Evolutionary conservation across 2,113 vertebrate species (phyloP).

Genomic region (Poecilia latipinna): DNA sequence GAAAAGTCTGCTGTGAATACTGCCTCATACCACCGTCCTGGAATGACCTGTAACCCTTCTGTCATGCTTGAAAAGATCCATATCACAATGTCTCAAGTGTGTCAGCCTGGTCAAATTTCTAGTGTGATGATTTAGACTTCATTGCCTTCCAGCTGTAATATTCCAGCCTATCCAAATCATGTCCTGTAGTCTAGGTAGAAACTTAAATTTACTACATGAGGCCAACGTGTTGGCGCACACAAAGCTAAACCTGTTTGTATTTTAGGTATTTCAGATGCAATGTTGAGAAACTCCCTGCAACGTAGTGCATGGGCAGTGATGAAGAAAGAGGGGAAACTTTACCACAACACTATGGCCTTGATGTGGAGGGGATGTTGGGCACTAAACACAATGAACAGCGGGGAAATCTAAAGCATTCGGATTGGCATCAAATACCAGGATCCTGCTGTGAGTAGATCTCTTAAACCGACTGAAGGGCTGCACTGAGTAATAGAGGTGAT

Average conservation of each 20-base stretch:
- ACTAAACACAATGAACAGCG: not conserved
- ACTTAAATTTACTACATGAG: conserved; percentile 1
- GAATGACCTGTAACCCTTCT: conserved; percentile 25
- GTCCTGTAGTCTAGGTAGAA: not conserved
- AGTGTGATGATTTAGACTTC: conserved; percentile 16
- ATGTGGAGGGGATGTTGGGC: not conserved
- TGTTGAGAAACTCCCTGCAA: not conserved
- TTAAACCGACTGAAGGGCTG: not conserved
- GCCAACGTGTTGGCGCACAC: not conserved
- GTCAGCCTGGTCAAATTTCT: conserved; percentile 33
- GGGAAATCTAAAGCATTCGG: conserved; percentile 11
- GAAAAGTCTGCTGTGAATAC: conserved; percentile 43
- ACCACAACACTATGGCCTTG: conserved; percentile 2
- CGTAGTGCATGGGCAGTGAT: not conserved
- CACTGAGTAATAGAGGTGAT: not conserved
- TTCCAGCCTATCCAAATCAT: conserved; percentile 5
- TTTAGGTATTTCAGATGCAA: not conserved
- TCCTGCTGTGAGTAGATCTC: not conserved
- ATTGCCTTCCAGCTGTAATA: conserved; percentile 6
- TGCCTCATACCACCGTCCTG: conserved; percentile 2
- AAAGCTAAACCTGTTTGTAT: not conserved
- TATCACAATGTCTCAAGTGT: conserved; percentile 1
- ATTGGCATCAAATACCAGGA: not conserved
- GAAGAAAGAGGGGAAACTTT: too few relatives aligned
- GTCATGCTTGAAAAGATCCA: not conserved